Evolutionary conservation across 2,888 invertebrate genomes (phyloP), one percentile per base, ranked within the genome.

Genomic region (Apocheima hispidaria): DNA sequence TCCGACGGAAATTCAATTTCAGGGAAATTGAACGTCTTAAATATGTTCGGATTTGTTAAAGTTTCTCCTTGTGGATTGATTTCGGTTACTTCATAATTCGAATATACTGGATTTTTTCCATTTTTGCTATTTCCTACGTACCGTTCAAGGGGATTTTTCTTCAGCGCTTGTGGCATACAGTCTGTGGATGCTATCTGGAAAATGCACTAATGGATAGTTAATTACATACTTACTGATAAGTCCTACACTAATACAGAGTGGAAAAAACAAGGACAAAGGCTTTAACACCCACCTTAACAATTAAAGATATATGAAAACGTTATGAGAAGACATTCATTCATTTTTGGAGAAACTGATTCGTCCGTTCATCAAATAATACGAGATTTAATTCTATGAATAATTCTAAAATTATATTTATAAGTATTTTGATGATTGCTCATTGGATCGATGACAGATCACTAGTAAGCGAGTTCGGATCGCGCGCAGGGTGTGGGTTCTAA

Each of bases 21-120:
- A n/a, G 86, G 84, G 65, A 87, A 86, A 58, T 78, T 76, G n/a
- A 68, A 78, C 0, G 50, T 54, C 59, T 77, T 72, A 28, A 52
- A 65, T 40, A 79, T 53, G 5, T 66, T 62, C 48, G 66, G 46
- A 14, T 33, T 66, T 69, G 33, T 60, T 43, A 12, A 44, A 58
- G 38, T 54, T 50, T 48, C 41, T 53, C 38, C 70, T 69, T 40
- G 70, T 18, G 10, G 65, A 51, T 65, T 67, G 43, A 30, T 26
- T n/a, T 36, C 7, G 16, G 12, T 23, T 21, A 40, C 4, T 0
- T 21, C 40, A 21, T n/a, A 4, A 3, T 5, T 4, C 10, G 14
- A 40, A 36, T 20, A 18, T 21, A 9, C 5, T 36, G 26, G 9
- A 23, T 6, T 9, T 4, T 36, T 44, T 16, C n/a, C 12, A 9